These are phyloP conservation scores for Celastrina argiolus DNA, from an alignment of 2,888 invertebrate genomes.

Conservation along the genomic window DNA sequence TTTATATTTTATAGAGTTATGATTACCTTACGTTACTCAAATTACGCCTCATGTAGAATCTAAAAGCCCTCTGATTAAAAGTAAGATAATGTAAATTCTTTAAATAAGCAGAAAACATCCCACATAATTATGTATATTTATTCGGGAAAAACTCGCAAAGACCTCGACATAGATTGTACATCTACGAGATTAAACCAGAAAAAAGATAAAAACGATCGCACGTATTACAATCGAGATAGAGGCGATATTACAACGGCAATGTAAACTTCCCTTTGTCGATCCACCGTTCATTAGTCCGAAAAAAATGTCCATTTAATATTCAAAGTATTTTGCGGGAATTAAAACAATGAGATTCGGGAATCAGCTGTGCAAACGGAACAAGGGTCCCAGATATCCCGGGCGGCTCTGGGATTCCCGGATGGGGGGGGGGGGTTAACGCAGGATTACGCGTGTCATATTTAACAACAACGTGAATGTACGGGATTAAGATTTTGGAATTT, in stretches of 20 bases:
- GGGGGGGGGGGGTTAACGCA: not conserved
- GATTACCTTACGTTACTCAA: no score
- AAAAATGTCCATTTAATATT: conserved; percentile 32
- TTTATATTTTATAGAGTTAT: no score
- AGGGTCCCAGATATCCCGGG: not conserved
- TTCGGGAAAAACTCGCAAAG: not conserved
- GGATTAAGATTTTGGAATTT: not conserved
- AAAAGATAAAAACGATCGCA: not conserved
- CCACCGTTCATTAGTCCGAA: conserved; percentile 27
- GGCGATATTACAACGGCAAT: not conserved
- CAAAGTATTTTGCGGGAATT: conserved; percentile 31
- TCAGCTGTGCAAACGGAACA: conserved; percentile 24
- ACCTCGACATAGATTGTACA: not conserved
- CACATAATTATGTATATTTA: not conserved
- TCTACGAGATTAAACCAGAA: not conserved
- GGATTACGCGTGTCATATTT: conserved; percentile 2
- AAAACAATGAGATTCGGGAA: conserved; percentile 29
- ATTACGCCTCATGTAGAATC: not conserved
- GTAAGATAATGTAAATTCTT: not conserved
- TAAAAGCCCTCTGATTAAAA: not conserved
- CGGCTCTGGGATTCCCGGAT: not conserved
- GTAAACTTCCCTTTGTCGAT: conserved; percentile 23
- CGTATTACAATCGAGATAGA: not conserved
- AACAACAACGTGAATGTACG: not conserved
- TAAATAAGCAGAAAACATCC: not conserved